A percentile compares a stretch with the other conserved stretches of the same genome.
Evolutionary conservation across 2,797 vertebrate species (phyloP).

Genomic region (Monodelphis domestica): DNA sequence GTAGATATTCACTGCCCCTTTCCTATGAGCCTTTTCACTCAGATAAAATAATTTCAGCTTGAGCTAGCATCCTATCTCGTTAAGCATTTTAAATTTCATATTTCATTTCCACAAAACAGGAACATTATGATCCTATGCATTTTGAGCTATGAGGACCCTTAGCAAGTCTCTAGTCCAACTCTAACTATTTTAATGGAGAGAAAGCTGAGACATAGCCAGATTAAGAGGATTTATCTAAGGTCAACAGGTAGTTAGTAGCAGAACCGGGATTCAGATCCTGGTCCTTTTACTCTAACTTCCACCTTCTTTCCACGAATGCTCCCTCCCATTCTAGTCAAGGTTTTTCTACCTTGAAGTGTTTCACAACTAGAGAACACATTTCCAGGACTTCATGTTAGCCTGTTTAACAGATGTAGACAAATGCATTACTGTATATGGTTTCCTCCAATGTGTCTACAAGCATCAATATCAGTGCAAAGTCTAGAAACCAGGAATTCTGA

Average conservation of each 20-base stretch:
- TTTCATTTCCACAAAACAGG: background rate
- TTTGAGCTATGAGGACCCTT: background rate
- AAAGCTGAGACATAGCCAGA: background rate
- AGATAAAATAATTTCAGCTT: constrained; percentile 13
- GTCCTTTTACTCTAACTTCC: background rate
- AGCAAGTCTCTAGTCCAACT: background rate
- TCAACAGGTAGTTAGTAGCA: background rate
- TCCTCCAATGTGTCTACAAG: background rate
- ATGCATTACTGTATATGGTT: background rate
- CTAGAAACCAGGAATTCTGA: background rate
- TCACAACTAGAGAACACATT: background rate
- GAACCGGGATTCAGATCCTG: background rate
- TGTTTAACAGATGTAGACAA: background rate
- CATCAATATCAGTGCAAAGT: background rate
- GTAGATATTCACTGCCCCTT: background rate
- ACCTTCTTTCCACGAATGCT: background rate
- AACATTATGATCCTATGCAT: background rate
- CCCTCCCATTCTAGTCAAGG: background rate
- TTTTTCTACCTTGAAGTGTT: constrained; percentile 16
- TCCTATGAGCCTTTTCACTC: background rate
- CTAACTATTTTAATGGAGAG: background rate
- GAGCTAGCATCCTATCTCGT: background rate
- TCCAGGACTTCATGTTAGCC: background rate
- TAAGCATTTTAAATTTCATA: background rate
- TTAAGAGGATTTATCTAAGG: background rate